Evolutionary conservation across 2,888 invertebrate genomes (phyloP), one percentile per base, ranked within the genome.

Genomic region (Microchrysa polita): DNA sequence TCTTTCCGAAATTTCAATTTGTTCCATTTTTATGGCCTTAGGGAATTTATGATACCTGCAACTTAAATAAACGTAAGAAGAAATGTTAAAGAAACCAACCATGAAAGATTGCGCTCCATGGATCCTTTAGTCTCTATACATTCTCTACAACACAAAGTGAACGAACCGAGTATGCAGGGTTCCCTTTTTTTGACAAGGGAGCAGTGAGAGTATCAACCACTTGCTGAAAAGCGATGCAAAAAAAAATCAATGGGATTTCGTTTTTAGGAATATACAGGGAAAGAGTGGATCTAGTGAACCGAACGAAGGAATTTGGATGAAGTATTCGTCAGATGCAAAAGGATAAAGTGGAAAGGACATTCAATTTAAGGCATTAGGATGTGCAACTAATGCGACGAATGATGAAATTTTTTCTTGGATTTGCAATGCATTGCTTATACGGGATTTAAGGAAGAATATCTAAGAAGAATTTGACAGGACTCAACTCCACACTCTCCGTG

Each of bases 21-120:
- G 73, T 73, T 75, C 73, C 60, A 71, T 71, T 75, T 75, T 75
- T 75, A 75, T 73, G 57, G 73, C 73, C 75, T 34, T 34, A 59
- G 53, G 69, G 71, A 73, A 75, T 75, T 75, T 75, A 75, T 75
- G 73, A 73, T 75, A 75, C 73, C 75, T 73, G 73, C 73, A 75
- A 75, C 61, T 73, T 53, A 73, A 73, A 73, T 73, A 73, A 72
- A 60, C 52, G 72, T 60, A 60, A 59, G 52, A 60, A 59, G 52
- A 59, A 60, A 44, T 72, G 60, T 72, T 59, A 18, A 59, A 72
- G 27, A 44, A 44, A 48, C 53, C 27, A 44, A 40, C 57, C 44
- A 71, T 59, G 57, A 59, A 71, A 71, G 53, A 60, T 53, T 53
- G 67, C n/a, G n/a, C 40, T 57, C 69, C 42, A 55, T 20, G 23